phyloP scores from a whole-genome alignment of 2,113 vertebrate species.

The Oncorhynchus tshawytscha region DNA sequence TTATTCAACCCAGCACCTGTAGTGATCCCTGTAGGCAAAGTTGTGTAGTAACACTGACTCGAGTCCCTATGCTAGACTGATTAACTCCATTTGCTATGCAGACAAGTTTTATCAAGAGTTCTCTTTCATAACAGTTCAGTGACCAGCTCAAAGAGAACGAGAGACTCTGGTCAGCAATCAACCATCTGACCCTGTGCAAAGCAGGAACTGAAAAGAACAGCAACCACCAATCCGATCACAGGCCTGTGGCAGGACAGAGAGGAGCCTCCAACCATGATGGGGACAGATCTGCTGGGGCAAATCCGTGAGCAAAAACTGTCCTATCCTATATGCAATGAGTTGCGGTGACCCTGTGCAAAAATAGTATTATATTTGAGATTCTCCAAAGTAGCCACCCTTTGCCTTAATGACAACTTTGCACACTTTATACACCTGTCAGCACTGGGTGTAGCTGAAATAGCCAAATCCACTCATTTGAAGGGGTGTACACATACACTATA shows the following conservation, averaged over 20 bases:
- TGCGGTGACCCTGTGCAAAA: slow-evolving; percentile 13
- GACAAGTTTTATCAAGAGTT: not conserved
- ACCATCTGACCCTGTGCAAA: slow-evolving; percentile 34
- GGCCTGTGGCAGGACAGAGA: slow-evolving; percentile 38
- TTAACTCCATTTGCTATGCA: too few species aligned
- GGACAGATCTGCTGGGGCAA: slow-evolving; percentile 54
- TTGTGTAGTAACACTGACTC: too few species aligned
- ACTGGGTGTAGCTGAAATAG: too few species aligned
- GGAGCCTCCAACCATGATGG: slow-evolving; percentile 48
- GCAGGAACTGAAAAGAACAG: slow-evolving; percentile 41
- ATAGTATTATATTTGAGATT: too few species aligned
- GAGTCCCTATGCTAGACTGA: not conserved
- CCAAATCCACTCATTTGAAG: too few species aligned
- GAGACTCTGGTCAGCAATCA: slow-evolving; percentile 69
- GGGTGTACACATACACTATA: too few species aligned
- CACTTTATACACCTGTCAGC: too few species aligned
- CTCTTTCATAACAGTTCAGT: slow-evolving; percentile 48
- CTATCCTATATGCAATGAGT: slow-evolving; percentile 1
- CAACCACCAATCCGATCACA: slow-evolving; percentile 36
- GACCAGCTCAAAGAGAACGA: slow-evolving; percentile 74
- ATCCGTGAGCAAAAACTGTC: slow-evolving; percentile 41
- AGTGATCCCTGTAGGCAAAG: not conserved
- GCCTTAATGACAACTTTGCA: too few species aligned
- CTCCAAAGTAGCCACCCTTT: too few species aligned
- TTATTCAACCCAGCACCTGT: not conserved